Conservation (phyloP, 2,113 vertebrate genomes). For the Balaeniceps rex region DNA sequence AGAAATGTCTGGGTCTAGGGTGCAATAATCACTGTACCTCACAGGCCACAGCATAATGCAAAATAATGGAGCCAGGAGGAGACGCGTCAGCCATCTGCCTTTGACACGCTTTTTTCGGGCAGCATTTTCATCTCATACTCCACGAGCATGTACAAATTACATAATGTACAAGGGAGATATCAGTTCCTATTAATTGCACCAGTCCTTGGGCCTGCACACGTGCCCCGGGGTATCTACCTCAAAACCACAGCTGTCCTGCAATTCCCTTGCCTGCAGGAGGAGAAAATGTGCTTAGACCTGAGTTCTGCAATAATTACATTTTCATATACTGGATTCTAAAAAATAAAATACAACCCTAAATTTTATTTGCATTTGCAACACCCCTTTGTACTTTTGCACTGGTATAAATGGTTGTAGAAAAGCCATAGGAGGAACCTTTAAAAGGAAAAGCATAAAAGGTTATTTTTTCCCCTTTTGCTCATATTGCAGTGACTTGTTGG, state of each 20-base stretch:
- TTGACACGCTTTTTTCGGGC: not conserved
- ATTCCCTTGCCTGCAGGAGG: not conserved
- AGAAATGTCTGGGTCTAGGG: not conserved
- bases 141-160: fast-evolving
- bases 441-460: slow-evolving; percentile 48
- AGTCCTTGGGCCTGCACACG: not conserved
- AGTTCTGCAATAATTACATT: not conserved
- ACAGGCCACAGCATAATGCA: not conserved
- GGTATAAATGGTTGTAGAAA: not conserved
- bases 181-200: not conserved
- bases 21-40: not conserved
- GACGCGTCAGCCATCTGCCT: not conserved
- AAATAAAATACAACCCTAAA: not conserved
- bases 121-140: not conserved
- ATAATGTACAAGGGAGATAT: not conserved
- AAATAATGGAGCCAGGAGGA: not conserved
- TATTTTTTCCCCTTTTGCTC: slow-evolving; percentile 65
- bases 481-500: slow-evolving; percentile 72
- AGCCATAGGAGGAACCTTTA: slow-evolving; percentile 23
- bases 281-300: not conserved
- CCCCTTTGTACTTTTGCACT: not conserved
- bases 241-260: not conserved
- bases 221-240: not conserved
- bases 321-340: not conserved
- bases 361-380: not conserved